Base-by-base conservation (phyloP, 2,113 vertebrate genomes). In the Phocoena phocoena region DNA sequence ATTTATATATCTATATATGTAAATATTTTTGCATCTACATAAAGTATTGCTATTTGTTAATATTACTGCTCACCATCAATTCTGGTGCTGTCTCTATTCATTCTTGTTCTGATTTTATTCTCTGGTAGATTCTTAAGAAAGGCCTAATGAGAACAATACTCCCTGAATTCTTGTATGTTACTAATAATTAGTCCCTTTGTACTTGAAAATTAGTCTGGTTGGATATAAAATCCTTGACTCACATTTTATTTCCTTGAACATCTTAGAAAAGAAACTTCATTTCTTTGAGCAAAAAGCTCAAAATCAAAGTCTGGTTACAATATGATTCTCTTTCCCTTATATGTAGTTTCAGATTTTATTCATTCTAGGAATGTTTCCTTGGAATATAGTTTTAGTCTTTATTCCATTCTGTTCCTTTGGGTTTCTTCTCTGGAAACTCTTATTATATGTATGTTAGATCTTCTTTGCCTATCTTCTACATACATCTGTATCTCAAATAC, bases 171-270 rank as follows among this genome's bases (percentile, higher is more conserved):
- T 36, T 94, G 13, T 81, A 81, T 23, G 14, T 80, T 74, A 70
- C 2, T 86, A 38, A 93, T 12, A 76, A 88, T 85, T 84, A 83
- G 53, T n/a, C 12, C n/a, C 79, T 73, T 79, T 73, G 36, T 55
- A 68, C 15, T 76, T 97, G 63, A 86, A 95, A 91, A 91, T 88
- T 8, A 77, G 17, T 80, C 47, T 89, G 73, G 23, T 2, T 94
- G 77, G 36, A 97, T 77, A 71, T 81, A 88, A 83, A 97, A 88
- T 31, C 17, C 58, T 86, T 97, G n/a, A 85, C 2, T 67, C 63
- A 67, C 0, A 68, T 74, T 86, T 96, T 74, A 81, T 81, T 74
- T 83, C 63, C n/a, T 55, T 76, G 21, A 70, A 36, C 8, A 63
- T 65, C 55, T 95, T 81, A 88, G 21, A 91, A 53, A 89, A 85